Percentiles rank a stretch among this genome's conserved stretches.
These are phyloP conservation scores for Drosophila micromelanica DNA, from an alignment of 1,140 invertebrate genomes.

Conservation along the genomic window DNA sequence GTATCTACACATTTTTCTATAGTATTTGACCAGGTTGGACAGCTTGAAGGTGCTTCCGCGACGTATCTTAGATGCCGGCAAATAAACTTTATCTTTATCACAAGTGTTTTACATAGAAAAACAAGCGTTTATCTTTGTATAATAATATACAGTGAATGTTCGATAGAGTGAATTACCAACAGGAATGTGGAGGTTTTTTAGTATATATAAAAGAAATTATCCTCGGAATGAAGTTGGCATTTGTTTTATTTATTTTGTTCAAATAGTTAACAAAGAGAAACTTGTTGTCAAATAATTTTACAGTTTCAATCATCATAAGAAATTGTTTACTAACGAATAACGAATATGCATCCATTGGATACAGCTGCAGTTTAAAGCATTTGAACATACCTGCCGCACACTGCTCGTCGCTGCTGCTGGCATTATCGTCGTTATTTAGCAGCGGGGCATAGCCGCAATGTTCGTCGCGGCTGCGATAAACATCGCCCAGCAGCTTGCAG, in stretches of 20 bases:
- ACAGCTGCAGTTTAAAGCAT: background rate
- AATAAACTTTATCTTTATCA: conserved; percentile 4
- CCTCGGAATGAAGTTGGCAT: background rate
- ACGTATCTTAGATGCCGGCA: conserved; percentile 4
- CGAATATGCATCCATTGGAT: background rate
- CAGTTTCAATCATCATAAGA: background rate
- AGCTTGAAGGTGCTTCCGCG: conserved; percentile 18
- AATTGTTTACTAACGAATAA: background rate
- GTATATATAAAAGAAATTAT: background rate
- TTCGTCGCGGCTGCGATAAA: conserved; percentile 18
- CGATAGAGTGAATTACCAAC: background rate
- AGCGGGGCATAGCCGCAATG: conserved; percentile 52
- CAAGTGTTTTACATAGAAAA: conserved; percentile 3
- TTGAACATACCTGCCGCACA: conserved; percentile 53
- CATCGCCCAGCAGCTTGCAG: conserved; percentile 8
- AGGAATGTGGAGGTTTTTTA: too few relatives aligned
- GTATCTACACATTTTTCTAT: background rate
- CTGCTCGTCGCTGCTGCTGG: conserved; percentile 1
- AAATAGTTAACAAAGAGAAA: background rate
- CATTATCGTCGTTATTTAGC: conserved; percentile 41
- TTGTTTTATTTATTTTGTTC: background rate
- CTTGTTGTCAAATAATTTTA: background rate
- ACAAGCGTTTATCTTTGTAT: conserved; percentile 1
- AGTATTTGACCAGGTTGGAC: conserved; percentile 12
- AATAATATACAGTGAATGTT: background rate